phyloP scores from a whole-genome alignment of 1,140 invertebrate genomes.

The Drosophila tropicalis region DNA sequence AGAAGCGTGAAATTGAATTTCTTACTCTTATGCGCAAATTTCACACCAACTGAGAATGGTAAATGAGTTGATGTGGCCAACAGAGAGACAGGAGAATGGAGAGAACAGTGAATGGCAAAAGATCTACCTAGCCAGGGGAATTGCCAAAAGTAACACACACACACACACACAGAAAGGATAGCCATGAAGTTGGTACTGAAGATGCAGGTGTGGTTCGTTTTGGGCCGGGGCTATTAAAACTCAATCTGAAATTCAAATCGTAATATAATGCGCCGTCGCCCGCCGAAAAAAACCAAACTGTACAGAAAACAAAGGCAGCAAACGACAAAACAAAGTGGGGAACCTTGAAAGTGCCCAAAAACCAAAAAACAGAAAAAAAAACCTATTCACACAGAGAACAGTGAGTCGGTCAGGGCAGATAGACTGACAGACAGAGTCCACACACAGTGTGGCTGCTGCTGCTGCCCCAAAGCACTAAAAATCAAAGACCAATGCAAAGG shows the following conservation, averaged over 20 bases:
- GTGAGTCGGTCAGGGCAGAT: conserved; percentile 43
- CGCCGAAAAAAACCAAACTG: background rate
- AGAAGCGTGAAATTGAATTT: conserved; percentile 82
- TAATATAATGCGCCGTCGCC: conserved; percentile 57
- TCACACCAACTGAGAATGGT: conserved; percentile 53
- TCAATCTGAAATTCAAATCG: conserved; percentile 83
- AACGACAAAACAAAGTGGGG: conserved; percentile 50
- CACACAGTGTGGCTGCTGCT: conserved; percentile 1
- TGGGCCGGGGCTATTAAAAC: conserved; percentile 74
- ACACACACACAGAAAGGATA: conserved; percentile 19
- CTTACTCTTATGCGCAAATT: conserved; percentile 61
- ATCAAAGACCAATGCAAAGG: conserved; percentile 48
- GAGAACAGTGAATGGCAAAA: background rate
- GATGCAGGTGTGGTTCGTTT: conserved; percentile 73
- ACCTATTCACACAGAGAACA: conserved; percentile 35
- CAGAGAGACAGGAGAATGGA: background rate
- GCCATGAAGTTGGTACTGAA: background rate
- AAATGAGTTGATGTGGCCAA: background rate
- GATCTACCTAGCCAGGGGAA: conserved; percentile 30
- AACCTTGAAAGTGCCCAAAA: conserved; percentile 57
- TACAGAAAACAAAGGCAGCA: conserved; percentile 58
- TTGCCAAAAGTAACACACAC: conserved; percentile 62
- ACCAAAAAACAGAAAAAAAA: background rate
- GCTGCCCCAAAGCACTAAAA: conserved; percentile 26
- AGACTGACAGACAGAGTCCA: conserved; percentile 5